Evolutionary conservation across 23 tunicate genomes (phyloP).

Genomic region (Trididemnum nubilum): DNA sequence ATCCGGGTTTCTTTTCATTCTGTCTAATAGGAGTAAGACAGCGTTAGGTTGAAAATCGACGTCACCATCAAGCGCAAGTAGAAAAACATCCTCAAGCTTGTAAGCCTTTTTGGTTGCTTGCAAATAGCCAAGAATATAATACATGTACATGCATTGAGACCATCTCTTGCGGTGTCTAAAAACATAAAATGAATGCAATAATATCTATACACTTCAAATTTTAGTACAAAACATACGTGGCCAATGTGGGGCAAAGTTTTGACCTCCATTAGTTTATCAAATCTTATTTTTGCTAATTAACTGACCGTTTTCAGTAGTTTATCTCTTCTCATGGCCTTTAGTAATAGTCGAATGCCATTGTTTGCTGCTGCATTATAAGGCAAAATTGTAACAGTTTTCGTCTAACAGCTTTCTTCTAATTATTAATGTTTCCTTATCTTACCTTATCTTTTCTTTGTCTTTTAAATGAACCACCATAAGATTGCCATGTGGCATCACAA

Average conservation of each 20-base stretch:
- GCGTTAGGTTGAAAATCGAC: slow-evolving; percentile 97
- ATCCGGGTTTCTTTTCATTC: slow-evolving; percentile 88
- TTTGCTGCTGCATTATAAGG: too few species aligned
- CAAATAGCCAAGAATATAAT: slow-evolving; percentile 94
- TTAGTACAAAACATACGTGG: too few species aligned
- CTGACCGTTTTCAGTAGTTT: too few species aligned
- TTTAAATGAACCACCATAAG: slow-evolving; percentile 78
- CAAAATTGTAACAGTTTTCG: too few species aligned
- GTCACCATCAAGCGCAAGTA: slow-evolving; percentile 96
- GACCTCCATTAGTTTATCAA: too few species aligned
- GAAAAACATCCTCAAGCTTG: slow-evolving; percentile 72
- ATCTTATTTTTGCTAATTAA: too few species aligned
- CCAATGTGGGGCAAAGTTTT: too few species aligned
- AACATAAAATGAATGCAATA: too few species aligned
- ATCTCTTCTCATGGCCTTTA: too few species aligned
- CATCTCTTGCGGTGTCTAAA: slow-evolving; percentile 90
- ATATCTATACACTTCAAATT: too few species aligned
- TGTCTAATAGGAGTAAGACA: slow-evolving; percentile 64
- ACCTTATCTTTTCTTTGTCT: slow-evolving; percentile 90
- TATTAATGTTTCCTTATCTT: not conserved
- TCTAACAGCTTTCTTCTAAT: too few species aligned
- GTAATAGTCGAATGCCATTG: too few species aligned
- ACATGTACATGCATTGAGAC: slow-evolving; percentile 99
- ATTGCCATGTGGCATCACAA: slow-evolving; percentile 67
- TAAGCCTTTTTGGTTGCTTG: slow-evolving; percentile 64